These are phyloP conservation scores for Chaetura pelagica DNA, from an alignment of 2,113 vertebrate genomes.

Conservation along the genomic window DNA sequence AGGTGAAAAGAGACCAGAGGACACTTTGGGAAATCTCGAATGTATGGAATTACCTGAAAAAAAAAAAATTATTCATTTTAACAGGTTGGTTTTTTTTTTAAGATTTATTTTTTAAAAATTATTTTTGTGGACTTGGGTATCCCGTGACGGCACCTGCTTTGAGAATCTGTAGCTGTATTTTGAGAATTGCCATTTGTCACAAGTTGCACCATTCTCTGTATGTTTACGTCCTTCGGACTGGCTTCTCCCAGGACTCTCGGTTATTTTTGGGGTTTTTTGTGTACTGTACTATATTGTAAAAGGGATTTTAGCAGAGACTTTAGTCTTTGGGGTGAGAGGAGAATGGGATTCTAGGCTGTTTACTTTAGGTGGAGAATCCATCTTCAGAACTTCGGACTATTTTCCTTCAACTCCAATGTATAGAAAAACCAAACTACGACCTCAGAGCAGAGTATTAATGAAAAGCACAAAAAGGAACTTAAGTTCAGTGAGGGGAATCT, in stretches of 20 bases:
- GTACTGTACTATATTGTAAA: constrained; percentile 97
- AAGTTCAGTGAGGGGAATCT: constrained; percentile 84
- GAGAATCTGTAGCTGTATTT: constrained; percentile 85
- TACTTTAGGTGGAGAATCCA: constrained; percentile 89
- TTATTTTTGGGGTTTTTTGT: constrained; percentile 83
- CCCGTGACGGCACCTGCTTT: constrained; percentile 81
- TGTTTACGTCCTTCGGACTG: constrained; percentile 90
- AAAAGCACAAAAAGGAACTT: constrained; percentile 99
- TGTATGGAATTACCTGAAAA: constrained; percentile 84
- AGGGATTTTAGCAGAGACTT: constrained; percentile 99
- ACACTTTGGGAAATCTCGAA: constrained; percentile 81
- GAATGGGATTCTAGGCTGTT: constrained; percentile 91
- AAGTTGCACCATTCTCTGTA: constrained; percentile 92
- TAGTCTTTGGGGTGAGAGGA: constrained; percentile 84
- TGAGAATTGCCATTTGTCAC: constrained; percentile 84
- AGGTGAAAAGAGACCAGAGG: constrained; percentile 81
- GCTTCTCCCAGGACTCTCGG: constrained; percentile 87
- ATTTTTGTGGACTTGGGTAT: constrained; percentile 87
- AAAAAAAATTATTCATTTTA: constrained; percentile 81
- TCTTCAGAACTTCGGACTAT: constrained; percentile 84
- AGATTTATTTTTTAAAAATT: constrained; percentile 88
- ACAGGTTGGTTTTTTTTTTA: constrained; percentile 86
- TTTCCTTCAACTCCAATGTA: constrained; percentile 97
- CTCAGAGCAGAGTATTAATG: constrained; percentile 99
- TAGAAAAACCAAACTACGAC: constrained; percentile 99